These are phyloP conservation scores for Onthophagus sagittarius DNA, from an alignment of 2,888 invertebrate genomes.

Conservation along the genomic window DNA sequence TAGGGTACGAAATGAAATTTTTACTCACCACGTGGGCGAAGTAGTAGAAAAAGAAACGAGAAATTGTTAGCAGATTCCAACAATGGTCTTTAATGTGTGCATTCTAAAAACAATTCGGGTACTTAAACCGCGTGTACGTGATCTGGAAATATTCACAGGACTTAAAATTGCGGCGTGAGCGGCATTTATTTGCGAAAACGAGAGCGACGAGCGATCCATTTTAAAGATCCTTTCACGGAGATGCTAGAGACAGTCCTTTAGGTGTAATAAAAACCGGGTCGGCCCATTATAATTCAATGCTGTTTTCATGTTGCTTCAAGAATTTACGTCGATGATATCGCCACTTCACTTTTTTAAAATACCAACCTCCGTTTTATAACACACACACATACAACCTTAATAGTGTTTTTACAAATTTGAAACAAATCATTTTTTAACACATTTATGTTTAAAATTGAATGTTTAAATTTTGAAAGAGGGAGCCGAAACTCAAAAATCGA, in stretches of 20 bases:
- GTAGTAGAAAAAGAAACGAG: too few species aligned
- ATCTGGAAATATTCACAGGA: not conserved
- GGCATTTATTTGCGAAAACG: not conserved
- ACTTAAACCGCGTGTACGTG: not conserved
- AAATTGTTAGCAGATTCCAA: not conserved
- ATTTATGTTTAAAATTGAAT: too few species aligned
- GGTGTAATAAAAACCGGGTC: not conserved
- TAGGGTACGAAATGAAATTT: too few species aligned
- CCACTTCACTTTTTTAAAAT: not conserved
- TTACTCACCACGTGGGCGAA: too few species aligned
- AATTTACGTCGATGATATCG: not conserved
- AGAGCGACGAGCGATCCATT: not conserved
- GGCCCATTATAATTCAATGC: not conserved
- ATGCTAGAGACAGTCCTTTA: not conserved
- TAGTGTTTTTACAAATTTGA: too few species aligned
- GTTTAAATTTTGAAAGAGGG: too few species aligned
- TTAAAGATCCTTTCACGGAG: not conserved
- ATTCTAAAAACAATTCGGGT: not conserved
- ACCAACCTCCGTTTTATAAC: not conserved
- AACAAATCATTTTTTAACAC: too few species aligned
- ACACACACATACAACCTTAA: too few species aligned
- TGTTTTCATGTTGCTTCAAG: not conserved
- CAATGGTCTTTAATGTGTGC: not conserved
- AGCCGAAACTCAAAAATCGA: not conserved
- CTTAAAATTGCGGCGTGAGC: not conserved